These are phyloP conservation scores for Pachymerium ferrugineum DNA, from an alignment of 2,888 invertebrate species.

Conservation along the genomic window DNA sequence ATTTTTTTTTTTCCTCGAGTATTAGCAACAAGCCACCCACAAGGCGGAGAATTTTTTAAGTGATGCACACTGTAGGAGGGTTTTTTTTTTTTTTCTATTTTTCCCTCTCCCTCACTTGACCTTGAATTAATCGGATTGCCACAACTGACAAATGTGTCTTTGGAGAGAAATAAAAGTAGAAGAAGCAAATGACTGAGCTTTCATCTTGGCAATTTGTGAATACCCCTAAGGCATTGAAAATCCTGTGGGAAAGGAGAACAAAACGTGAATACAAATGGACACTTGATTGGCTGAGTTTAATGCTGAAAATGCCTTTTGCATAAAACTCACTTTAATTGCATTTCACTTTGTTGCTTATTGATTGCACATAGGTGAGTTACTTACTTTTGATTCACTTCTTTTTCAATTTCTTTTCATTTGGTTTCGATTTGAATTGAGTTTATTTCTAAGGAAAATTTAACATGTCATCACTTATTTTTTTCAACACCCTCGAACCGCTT, in stretches of 20 bases:
- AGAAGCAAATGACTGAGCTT: constrained; percentile 8
- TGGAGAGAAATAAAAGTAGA: neutral
- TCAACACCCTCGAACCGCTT: too few species aligned
- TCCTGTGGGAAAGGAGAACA: neutral
- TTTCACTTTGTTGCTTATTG: neutral
- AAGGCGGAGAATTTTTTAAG: too few species aligned
- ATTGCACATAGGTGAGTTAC: neutral
- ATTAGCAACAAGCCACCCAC: too few species aligned
- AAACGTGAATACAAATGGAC: constrained; percentile 12
- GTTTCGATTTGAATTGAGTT: neutral
- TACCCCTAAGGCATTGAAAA: neutral
- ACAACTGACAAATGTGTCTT: constrained; percentile 4
- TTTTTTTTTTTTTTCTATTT: too few species aligned
- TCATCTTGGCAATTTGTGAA: neutral
- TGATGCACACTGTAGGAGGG: neutral
- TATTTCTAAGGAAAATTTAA: neutral
- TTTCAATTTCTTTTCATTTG: neutral
- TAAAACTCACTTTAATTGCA: neutral
- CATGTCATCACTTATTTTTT: too few species aligned
- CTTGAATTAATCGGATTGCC: neutral
- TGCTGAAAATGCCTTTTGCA: neutral
- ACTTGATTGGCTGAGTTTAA: neutral
- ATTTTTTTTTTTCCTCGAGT: neutral
- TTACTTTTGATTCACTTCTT: neutral
- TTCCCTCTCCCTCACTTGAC: neutral